Conservation (phyloP, 2,113 vertebrate genomes). For the Accipiter virgatus region DNA sequence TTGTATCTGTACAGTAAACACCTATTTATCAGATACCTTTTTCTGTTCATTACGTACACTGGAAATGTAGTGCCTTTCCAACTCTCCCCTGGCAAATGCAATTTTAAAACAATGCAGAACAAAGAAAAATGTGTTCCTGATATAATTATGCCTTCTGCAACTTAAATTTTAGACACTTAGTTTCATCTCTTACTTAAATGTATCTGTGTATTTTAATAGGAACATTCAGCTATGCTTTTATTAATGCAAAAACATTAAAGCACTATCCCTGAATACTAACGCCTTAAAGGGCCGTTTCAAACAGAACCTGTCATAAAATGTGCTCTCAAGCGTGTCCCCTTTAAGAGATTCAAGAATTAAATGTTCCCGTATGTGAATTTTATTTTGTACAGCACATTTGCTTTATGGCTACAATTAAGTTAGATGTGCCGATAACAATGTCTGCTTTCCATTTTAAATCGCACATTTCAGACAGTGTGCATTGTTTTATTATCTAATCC, state of each 20-base stretch:
- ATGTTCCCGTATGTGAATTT: conserved; percentile 89
- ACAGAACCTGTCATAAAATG: conserved; percentile 85
- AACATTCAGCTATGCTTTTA: conserved; percentile 82
- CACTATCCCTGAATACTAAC: conserved; percentile 76
- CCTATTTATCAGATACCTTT: not conserved
- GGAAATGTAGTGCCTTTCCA: not conserved
- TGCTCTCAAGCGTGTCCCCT: conserved; percentile 85
- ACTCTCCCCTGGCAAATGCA: conserved; percentile 5
- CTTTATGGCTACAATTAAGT: conserved; percentile 87
- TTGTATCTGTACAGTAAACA: not conserved
- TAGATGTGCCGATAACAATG: conserved; percentile 82
- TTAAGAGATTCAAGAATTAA: conserved; percentile 87
- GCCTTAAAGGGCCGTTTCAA: conserved; percentile 82
- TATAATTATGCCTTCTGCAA: conserved; percentile 71
- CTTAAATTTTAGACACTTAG: conserved; percentile 74
- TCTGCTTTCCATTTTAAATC: conserved; percentile 88
- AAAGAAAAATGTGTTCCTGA: conserved; percentile 60
- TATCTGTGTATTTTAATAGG: conserved; percentile 82
- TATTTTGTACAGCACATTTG: conserved; percentile 88
- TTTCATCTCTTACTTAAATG: conserved; percentile 84
- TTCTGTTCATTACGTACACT: not conserved
- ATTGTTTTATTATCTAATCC: conserved; percentile 92
- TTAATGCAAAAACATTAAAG: conserved; percentile 85
- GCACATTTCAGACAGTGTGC: conserved; percentile 87
- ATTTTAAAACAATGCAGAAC: conserved; percentile 57